Evolutionary conservation across 2,888 invertebrate genomes (phyloP).

Genomic region (Therioaphis trifolii): DNA sequence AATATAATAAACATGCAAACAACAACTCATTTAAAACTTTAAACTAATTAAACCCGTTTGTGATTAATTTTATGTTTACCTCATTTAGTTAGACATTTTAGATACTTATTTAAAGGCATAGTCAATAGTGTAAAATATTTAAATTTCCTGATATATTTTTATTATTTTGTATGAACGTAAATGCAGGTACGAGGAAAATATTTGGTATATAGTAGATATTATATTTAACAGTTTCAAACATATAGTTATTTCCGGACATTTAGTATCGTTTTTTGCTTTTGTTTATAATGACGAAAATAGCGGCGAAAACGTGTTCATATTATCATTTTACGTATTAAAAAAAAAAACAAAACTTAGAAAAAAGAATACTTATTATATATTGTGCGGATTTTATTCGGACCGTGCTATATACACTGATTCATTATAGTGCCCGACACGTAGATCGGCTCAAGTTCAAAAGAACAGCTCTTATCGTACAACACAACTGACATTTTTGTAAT

Average conservation of each 20-base stretch:
- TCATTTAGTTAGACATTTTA: background rate
- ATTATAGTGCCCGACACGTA: background rate
- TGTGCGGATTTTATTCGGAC: background rate
- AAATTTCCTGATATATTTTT: slow-evolving; percentile 35
- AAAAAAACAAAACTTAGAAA: background rate
- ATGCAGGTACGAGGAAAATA: too few species aligned
- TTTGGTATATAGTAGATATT: too few species aligned
- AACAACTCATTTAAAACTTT: too few species aligned
- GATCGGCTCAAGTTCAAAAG: slow-evolving; percentile 40
- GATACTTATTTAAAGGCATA: slow-evolving; percentile 2
- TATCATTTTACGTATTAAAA: background rate
- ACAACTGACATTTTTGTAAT: slow-evolving; percentile 32
- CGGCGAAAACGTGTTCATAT: slow-evolving; percentile 11
- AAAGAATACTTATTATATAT: background rate
- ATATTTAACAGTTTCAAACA: slow-evolving; percentile 26
- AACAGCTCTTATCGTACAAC: slow-evolving; percentile 30
- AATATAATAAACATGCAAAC: too few species aligned
- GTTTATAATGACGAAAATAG: background rate
- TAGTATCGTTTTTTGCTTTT: background rate
- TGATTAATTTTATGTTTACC: too few species aligned
- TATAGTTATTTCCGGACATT: too few species aligned
- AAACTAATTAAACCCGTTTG: too few species aligned
- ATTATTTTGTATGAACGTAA: slow-evolving; percentile 11
- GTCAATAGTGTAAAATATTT: slow-evolving; percentile 40
- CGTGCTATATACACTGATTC: background rate